phyloP scores from a whole-genome alignment of 2,888 invertebrate genomes.

The Auanema freiburgensis region DNA sequence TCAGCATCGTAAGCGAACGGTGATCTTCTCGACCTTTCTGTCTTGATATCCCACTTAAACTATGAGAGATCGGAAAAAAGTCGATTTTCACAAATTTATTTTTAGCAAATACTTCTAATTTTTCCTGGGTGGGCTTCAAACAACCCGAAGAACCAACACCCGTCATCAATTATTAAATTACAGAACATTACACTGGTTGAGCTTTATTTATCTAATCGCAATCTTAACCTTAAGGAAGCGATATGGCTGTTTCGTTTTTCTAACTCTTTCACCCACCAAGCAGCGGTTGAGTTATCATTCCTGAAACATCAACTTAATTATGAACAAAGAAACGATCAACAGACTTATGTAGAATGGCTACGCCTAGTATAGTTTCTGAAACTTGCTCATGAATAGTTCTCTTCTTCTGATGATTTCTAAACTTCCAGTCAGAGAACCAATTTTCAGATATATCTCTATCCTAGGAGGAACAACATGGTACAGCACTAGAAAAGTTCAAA shows the following conservation, averaged over 20 bases:
- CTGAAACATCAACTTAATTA: conserved; percentile 12
- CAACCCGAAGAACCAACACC: too few relatives aligned
- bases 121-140: too few relatives aligned
- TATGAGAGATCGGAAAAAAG: too few relatives aligned
- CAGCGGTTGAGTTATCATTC: conserved; percentile 32
- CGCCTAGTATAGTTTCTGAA: conserved; percentile 51
- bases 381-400: conserved; percentile 54
- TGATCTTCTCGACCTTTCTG: too few relatives aligned
- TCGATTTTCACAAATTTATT: too few relatives aligned
- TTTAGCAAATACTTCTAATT: too few relatives aligned
- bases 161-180: too few relatives aligned
- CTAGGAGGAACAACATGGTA: neutral
- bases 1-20: too few relatives aligned
- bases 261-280: conserved; percentile 35
- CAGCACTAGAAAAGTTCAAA: neutral
- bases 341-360: conserved; percentile 31
- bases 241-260: conserved; percentile 32
- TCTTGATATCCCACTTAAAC: too few relatives aligned
- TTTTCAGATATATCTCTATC: conserved; percentile 19
- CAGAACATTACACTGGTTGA: too few relatives aligned
- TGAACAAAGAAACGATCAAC: neutral
- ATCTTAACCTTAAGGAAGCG: conserved; percentile 23
- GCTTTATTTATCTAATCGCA: conserved; percentile 27
- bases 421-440: conserved; percentile 45
- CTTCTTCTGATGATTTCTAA: conserved; percentile 20